These are phyloP conservation scores for Ursus arctos DNA, from an alignment of 2,113 vertebrate genomes.

Conservation along the genomic window DNA sequence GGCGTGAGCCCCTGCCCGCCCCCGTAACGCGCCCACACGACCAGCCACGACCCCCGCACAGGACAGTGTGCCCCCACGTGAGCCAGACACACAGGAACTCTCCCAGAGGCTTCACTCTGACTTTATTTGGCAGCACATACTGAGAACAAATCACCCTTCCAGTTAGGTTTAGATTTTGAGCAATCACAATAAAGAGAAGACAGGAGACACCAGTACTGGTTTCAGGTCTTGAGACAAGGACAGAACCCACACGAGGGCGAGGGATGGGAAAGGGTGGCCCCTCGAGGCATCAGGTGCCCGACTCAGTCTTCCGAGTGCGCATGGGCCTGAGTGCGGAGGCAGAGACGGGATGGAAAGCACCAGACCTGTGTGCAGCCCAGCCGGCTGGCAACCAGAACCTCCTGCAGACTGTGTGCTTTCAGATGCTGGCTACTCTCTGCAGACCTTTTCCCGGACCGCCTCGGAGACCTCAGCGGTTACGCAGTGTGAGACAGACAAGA, in stretches of 20 bases:
- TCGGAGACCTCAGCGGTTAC: neutral
- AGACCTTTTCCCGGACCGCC: neutral
- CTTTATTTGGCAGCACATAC: conserved; percentile 62
- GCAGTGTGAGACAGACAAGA: neutral
- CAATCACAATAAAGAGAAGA: neutral
- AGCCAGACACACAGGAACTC: fast-evolving
- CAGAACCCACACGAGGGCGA: fast-evolving
- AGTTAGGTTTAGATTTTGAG: neutral
- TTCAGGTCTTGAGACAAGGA: neutral
- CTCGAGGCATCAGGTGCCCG: fast-evolving
- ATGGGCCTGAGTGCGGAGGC: fast-evolving
- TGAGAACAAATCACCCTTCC: neutral
- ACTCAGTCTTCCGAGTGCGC: fast-evolving
- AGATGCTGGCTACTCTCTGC: neutral
- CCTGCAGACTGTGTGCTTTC: neutral
- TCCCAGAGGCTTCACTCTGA: neutral
- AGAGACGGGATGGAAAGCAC: neutral
- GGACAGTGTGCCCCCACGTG: neutral
- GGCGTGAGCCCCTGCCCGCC: neutral
- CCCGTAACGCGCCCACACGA: fast-evolving
- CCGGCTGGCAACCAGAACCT: fast-evolving
- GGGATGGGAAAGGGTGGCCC: neutral
- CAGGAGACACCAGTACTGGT: fast-evolving
- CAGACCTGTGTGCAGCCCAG: fast-evolving
- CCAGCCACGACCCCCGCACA: neutral